A percentile compares a stretch with the other conserved stretches of the same genome.
These are phyloP conservation scores for Nesidiocoris tenuis DNA, from an alignment of 2,888 invertebrate species.

Conservation along the genomic window DNA sequence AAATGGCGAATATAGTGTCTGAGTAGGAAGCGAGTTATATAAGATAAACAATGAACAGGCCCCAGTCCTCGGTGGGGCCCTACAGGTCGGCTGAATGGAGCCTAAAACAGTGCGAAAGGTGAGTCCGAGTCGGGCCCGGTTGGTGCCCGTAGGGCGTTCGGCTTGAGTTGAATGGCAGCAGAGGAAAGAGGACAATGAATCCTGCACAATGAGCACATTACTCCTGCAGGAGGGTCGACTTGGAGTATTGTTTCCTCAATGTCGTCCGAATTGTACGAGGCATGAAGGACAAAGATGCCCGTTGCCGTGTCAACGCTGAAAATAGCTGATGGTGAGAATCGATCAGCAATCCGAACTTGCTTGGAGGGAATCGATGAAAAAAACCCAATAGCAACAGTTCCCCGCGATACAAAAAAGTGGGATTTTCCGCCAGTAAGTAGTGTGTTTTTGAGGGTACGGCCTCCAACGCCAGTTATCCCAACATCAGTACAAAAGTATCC, in stretches of 20 bases:
- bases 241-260: neutral
- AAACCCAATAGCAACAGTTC: too few species aligned
- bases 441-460: too few species aligned
- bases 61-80: neutral
- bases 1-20: neutral
- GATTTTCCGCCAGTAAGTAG: too few species aligned
- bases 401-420: too few species aligned
- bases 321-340: too few species aligned
- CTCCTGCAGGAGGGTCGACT: neutral
- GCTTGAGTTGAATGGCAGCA: neutral
- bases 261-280: neutral
- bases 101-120: neutral
- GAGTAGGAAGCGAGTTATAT: conserved; percentile 24
- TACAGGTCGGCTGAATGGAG: neutral
- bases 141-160: neutral
- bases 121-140: neutral
- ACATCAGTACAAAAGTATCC: too few species aligned
- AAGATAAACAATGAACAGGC: conserved; percentile 18
- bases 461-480: too few species aligned
- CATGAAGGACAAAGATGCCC: too few species aligned
- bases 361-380: too few species aligned
- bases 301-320: too few species aligned
- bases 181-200: neutral
- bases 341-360: too few species aligned
- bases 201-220: neutral